Evolutionary conservation across 1,140 invertebrate genomes (phyloP).

Genomic region (Pogonomyrmex californicus): DNA sequence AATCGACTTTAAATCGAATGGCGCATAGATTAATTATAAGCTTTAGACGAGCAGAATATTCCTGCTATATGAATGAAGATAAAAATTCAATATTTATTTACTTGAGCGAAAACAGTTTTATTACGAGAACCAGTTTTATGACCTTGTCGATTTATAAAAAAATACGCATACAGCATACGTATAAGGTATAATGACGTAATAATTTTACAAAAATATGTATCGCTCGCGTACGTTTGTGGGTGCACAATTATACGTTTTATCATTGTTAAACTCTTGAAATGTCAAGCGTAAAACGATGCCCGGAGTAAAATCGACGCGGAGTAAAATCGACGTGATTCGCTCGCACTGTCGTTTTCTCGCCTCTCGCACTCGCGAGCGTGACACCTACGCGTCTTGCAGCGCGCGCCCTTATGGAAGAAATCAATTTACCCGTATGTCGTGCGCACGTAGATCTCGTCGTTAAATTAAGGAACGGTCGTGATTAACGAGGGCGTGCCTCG

Average conservation of each 20-base stretch:
- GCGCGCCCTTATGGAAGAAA: slow-evolving; percentile 54
- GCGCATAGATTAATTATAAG: slow-evolving; percentile 29
- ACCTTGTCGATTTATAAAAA: not conserved
- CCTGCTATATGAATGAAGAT: not conserved
- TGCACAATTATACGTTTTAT: not conserved
- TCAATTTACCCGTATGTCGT: slow-evolving; percentile 40
- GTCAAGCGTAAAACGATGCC: not conserved
- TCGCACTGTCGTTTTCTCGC: not conserved
- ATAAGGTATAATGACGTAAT: not conserved
- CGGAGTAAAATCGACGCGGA: not conserved
- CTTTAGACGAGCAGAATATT: slow-evolving; percentile 6
- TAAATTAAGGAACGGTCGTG: slow-evolving; percentile 36
- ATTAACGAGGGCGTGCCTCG: slow-evolving; percentile 51
- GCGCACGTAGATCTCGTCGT: slow-evolving; percentile 35
- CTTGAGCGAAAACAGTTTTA: not conserved
- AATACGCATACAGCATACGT: not conserved
- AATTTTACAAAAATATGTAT: not conserved
- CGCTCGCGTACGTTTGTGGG: not conserved
- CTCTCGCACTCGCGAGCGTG: not conserved
- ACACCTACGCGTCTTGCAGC: not conserved
- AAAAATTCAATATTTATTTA: not conserved
- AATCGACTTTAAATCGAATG: slow-evolving; percentile 64
- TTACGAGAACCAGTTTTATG: not conserved
- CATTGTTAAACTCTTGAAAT: slow-evolving; percentile 22
- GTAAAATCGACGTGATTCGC: not conserved